Base-by-base conservation (phyloP, 2,797 vertebrate species). In the Chelmon rostratus region DNA sequence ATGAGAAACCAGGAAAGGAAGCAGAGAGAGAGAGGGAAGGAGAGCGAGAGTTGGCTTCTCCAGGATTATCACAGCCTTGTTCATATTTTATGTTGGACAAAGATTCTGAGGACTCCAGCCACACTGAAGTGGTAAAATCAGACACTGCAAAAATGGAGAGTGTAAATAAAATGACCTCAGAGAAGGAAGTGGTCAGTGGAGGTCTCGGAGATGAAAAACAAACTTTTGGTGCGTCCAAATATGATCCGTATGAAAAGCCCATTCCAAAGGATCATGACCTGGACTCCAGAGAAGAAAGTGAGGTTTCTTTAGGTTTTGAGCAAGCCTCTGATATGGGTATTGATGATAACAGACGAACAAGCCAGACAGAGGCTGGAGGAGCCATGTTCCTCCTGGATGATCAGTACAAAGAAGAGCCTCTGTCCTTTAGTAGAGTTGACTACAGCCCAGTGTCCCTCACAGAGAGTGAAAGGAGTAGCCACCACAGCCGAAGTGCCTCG, bases 161-260 rank as follows among this genome's bases (percentile, higher is more conserved):
- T 46, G 38, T 49, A 62, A 82, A 88, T 53, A 85, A 84, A 76
- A 50, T 54, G 1, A 70, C 72, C 42, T n/a, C 79, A 44, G 84
- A 90, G 62, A 91, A 86, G 56, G 83, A 88, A 31, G 54, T 5
- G 5, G 70, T 75, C 21, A 40, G 69, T 28, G 74, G 65, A 58
- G 86, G 73, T 38, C 78, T 49, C 2, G 65, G 78, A 76, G 89
- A 89, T 1, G 95, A 94, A 81, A 86, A 90, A 57, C 88, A 86
- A 79, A 86, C 88, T 52, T 89, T 91, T 67, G 88, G 89, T 47
- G 68, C 88, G 4, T 76, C 89, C 3, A 96, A 96, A 79, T 96
- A 96, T 33, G 94, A 94, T 66, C 95, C 95, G 0, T 94, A 96
- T 73, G 96, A 96, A 91, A 96, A 96, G 74, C 94, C 94, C 2